Base-by-base conservation (phyloP, 2,113 vertebrate species). In the Nerophis lumbriciformis region DNA sequence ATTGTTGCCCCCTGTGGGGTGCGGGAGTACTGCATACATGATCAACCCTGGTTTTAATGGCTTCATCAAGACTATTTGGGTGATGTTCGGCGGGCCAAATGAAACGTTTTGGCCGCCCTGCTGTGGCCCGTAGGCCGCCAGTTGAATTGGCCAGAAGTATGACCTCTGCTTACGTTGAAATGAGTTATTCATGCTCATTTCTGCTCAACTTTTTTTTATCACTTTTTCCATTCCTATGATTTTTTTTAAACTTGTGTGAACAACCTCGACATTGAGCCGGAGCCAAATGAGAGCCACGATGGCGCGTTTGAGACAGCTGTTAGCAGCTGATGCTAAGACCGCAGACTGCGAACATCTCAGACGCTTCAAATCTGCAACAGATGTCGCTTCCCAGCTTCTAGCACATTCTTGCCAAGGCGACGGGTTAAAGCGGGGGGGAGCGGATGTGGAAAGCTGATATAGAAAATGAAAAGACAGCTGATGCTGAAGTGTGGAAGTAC, bases 301-400 rank as follows among this genome's bases (percentile, higher is more conserved):
- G 8, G 64, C 47, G 10, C 77, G 55, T 61, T 6, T 4, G 0
- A 12, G 72, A 61, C 77, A 68, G 74, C 79, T 79, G 78, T 54
- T 47, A 59, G 59, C 57, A 48, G 16, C 80, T 59, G 63, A 65
- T 48, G 0, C 65, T 61, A 62, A 4, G 12, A 58, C 63, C 60
- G 67, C 54, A 55, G 68, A 65, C 75, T 21, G 69, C 68, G 69
- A 65, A 62, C 59, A 48, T 69, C 75, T 72, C 58, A 60, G 61
- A 66, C 66, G 73, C 62, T 61, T 80, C 75, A 76, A 63, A 81
- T 70, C 77, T 21, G 68, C 61, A 71, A 62, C 84, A 86, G 72
- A 88, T 73, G 79, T 72, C 50, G 69, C 44, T 39, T 48, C 42
- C 53, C 50, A 57, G 64, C 54, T 56, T 68, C 65, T 16, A 15